Conservation (phyloP, 2,113 vertebrate genomes). For the Gobio gobio region DNA sequence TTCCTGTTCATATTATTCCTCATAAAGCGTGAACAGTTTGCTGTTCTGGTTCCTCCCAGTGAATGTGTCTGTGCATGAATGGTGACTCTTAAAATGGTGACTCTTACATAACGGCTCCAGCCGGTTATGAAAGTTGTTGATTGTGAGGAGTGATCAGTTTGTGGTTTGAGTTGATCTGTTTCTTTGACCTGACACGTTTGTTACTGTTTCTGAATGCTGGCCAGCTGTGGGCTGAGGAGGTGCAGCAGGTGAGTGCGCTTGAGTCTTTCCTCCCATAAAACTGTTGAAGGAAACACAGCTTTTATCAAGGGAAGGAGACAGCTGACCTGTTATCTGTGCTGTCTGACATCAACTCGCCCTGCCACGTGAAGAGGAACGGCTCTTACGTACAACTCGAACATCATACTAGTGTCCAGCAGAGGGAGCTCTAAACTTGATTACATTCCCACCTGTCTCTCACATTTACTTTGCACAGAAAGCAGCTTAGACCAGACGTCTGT, state of each 20-base stretch:
- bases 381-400: not conserved
- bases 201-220: slow-evolving; percentile 82
- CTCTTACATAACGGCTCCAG: not conserved
- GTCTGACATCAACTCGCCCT: not conserved
- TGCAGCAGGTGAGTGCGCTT: slow-evolving; percentile 89
- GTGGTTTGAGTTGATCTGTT: not conserved
- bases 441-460: not conserved
- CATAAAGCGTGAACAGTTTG: not conserved
- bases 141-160: slow-evolving; percentile 26
- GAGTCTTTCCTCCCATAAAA: not conserved
- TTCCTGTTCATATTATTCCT: not conserved
- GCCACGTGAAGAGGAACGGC: slow-evolving; percentile 9
- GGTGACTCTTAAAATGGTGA: not conserved
- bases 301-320: not conserved
- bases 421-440: not conserved
- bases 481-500: not conserved
- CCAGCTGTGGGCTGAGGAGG: slow-evolving; percentile 96
- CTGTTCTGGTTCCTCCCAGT: not conserved
- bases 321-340: not conserved
- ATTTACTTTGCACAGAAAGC: not conserved
- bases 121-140: not conserved
- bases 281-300: not conserved
- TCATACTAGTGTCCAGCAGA: not conserved
- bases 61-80: slow-evolving; percentile 29
- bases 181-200: slow-evolving; percentile 69